These are phyloP conservation scores for Linurgus olivaceus DNA, from an alignment of 2,797 vertebrate genomes.

Conservation along the genomic window DNA sequence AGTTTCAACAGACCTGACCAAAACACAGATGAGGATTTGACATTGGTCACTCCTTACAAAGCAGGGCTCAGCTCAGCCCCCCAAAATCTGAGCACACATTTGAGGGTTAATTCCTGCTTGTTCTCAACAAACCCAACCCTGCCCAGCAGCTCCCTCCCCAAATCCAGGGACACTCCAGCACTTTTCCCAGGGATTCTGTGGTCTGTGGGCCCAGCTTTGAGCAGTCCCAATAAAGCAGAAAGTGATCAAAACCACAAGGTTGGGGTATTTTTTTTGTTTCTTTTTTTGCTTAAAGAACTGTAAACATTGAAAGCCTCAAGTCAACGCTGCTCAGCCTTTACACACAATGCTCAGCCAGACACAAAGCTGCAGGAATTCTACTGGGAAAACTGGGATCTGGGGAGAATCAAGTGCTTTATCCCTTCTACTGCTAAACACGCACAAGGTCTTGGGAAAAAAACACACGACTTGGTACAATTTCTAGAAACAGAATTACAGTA, in stretches of 20 bases:
- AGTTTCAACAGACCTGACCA: background rate
- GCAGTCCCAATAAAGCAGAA: background rate
- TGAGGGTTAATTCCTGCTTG: background rate
- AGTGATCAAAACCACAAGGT: background rate
- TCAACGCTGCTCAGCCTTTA: background rate
- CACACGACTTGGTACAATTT: background rate
- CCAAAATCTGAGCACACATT: background rate
- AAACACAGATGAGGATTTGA: background rate
- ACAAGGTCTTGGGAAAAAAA: background rate
- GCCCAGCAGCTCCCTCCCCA: background rate
- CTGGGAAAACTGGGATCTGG: background rate
- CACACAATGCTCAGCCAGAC: background rate
- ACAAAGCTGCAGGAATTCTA: background rate
- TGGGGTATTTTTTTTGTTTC: too few species aligned
- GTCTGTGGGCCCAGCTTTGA: background rate
- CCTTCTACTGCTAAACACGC: background rate
- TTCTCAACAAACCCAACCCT: background rate
- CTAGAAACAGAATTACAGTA: conserved; percentile 57
- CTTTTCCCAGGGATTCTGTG: background rate
- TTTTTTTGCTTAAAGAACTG: background rate
- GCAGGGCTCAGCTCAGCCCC: background rate
- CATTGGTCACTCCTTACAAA: background rate
- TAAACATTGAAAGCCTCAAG: conserved; percentile 9
- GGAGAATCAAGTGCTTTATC: background rate
- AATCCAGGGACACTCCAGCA: background rate